Conservation (phyloP, 2,888 invertebrate genomes). For the Caenorhabditis parvicauda region DNA sequence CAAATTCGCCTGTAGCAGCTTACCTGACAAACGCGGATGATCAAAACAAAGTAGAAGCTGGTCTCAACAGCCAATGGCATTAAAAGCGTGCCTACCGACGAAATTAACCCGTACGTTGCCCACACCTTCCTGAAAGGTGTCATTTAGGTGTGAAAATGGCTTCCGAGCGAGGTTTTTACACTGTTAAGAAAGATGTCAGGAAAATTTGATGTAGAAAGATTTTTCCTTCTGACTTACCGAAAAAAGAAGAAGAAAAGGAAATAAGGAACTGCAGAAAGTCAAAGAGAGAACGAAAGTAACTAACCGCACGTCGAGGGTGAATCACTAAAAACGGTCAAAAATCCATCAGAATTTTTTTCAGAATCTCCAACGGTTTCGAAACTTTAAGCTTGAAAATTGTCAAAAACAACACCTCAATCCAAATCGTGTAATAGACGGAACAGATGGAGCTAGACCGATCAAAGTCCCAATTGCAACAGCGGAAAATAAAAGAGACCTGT, state of each 20-base stretch:
- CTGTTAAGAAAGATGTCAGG: too few relatives aligned
- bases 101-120: constrained; percentile 22
- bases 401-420: constrained; percentile 40
- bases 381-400: not conserved
- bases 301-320: too few relatives aligned
- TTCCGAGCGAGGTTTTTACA: too few relatives aligned
- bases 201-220: too few relatives aligned
- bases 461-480: constrained; percentile 37
- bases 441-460: constrained; percentile 28
- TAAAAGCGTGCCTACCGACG: constrained; percentile 21
- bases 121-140: constrained; percentile 13
- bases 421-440: constrained; percentile 13
- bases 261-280: too few relatives aligned
- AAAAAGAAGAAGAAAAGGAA: too few relatives aligned
- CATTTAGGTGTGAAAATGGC: too few relatives aligned
- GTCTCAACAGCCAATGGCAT: constrained; percentile 25
- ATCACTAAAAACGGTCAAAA: too few relatives aligned
- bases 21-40: constrained; percentile 15
- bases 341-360: not conserved
- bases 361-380: not conserved
- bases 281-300: too few relatives aligned
- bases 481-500: constrained; percentile 31
- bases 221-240: too few relatives aligned
- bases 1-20: not conserved
- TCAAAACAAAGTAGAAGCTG: constrained; percentile 10